Evolutionary conservation across 2,797 vertebrate genomes (phyloP), one percentile per base, ranked within the genome.

Genomic region (Hybognathus amarus): DNA sequence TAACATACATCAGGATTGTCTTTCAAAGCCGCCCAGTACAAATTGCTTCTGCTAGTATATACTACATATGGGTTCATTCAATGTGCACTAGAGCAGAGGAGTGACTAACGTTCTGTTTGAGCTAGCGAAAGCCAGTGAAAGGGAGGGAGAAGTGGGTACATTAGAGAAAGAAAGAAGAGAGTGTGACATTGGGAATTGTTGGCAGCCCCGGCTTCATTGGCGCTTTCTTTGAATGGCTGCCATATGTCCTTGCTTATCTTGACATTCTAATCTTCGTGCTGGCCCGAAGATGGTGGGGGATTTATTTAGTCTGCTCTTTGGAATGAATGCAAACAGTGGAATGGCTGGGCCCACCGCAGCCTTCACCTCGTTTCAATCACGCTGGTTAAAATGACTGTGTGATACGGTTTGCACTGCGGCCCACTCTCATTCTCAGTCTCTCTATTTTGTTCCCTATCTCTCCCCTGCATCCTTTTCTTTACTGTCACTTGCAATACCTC

Each of bases 351-450:
- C 75, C 69, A 64, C 81, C 79, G 52, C 73, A 84, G 79, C 61
- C 83, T 83, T 86, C 85, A 82, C 85, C 77, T 90, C 91, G 88
- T 85, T 90, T 93, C 93, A 93, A 91, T 94, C 93, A 91, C 86
- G 61, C 88, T 93, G 91, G 90, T 94, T 92, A 93, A 94, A 94
- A 95, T 92, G 92, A 92, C 92, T 91, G 91, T 91, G 92, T 94
- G 93, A 95, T 95, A 95, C 91, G 92, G 92, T 90, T 91, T 90
- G 89, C 77, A 36, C 42, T 30, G 22, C 22, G 36, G 22, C 42
- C 22, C 20, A 56, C 47, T 78, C 70, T n/a, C 73, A 77, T 78
- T 64, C 59, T 76, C 74, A 74, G 77, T 90, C 85, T 88, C 91
- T 90, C 89, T 85, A 66, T 85, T 82, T 76, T 71, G 87, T 87